Conservation (phyloP, 2,888 invertebrate genomes). For the Norana najaformis region DNA sequence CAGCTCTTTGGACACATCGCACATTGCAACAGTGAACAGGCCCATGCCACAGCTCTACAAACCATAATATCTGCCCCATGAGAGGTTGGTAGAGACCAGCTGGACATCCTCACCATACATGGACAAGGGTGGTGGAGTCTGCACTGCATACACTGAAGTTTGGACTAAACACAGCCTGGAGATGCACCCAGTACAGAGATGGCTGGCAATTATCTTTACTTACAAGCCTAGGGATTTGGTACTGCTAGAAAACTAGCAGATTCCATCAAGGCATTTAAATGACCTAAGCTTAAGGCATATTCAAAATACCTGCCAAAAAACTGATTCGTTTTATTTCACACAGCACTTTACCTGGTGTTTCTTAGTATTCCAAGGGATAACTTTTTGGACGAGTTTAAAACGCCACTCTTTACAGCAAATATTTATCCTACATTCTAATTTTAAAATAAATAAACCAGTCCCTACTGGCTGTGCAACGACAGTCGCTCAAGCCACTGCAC, state of each 20-base stretch:
- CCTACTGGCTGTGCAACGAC: background rate
- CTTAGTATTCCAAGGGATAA: background rate
- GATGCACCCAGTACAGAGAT: too few species aligned
- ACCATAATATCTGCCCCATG: too few species aligned
- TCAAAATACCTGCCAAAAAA: background rate
- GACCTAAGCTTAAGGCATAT: background rate
- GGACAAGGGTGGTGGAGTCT: too few species aligned
- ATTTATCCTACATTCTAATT: constrained; percentile 13
- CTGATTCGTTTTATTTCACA: background rate
- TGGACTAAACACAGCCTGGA: too few species aligned
- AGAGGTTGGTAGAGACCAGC: too few species aligned
- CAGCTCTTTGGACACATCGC: too few species aligned
- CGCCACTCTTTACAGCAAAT: background rate
- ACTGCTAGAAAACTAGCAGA: background rate
- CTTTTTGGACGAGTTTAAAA: background rate
- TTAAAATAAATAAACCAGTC: constrained; percentile 1
- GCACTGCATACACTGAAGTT: too few species aligned
- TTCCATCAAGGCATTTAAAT: background rate
- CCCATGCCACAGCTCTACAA: too few species aligned
- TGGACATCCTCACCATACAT: too few species aligned
- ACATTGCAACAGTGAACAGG: too few species aligned
- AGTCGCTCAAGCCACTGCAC: background rate
- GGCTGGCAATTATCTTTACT: background rate
- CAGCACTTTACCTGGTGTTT: background rate
- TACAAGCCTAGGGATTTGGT: background rate